phyloP scores from a whole-genome alignment of 2,888 invertebrate genomes.

The Lysandra coridon region DNA sequence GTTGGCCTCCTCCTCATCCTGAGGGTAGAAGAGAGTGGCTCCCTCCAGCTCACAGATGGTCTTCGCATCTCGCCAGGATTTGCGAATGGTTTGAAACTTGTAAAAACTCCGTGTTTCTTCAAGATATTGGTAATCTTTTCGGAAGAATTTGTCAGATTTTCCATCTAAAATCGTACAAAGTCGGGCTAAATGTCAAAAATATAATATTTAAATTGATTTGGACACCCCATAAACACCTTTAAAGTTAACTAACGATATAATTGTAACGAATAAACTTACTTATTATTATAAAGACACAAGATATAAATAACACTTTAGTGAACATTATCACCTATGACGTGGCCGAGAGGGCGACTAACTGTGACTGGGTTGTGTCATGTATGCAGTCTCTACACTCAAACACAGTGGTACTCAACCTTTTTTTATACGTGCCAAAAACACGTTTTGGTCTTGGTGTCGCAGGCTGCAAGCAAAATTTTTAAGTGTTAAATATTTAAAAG shows the following conservation, averaged over 20 bases:
- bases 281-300: not conserved
- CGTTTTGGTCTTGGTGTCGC: too few species aligned
- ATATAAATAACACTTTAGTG: not conserved
- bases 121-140: slow-evolving; percentile 60
- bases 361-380: not conserved
- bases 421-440: too few species aligned
- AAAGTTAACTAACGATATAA: too few species aligned
- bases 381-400: too few species aligned
- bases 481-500: too few species aligned
- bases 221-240: too few species aligned
- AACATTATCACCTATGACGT: not conserved
- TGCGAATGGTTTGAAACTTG: slow-evolving; percentile 59
- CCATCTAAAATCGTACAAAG: slow-evolving; percentile 49
- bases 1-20: slow-evolving; percentile 53
- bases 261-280: not conserved
- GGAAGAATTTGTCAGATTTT: slow-evolving; percentile 56
- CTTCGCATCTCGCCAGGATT: slow-evolving; percentile 56
- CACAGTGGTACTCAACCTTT: too few species aligned
- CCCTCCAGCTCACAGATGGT: slow-evolving; percentile 56
- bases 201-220: too few species aligned
- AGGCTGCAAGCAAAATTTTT: too few species aligned
- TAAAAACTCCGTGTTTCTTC: slow-evolving; percentile 55
- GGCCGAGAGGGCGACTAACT: not conserved
- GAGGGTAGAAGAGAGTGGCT: slow-evolving; percentile 57
- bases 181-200: too few species aligned